Base-by-base conservation (phyloP, 2,888 invertebrate genomes). In the Buathra laborator region DNA sequence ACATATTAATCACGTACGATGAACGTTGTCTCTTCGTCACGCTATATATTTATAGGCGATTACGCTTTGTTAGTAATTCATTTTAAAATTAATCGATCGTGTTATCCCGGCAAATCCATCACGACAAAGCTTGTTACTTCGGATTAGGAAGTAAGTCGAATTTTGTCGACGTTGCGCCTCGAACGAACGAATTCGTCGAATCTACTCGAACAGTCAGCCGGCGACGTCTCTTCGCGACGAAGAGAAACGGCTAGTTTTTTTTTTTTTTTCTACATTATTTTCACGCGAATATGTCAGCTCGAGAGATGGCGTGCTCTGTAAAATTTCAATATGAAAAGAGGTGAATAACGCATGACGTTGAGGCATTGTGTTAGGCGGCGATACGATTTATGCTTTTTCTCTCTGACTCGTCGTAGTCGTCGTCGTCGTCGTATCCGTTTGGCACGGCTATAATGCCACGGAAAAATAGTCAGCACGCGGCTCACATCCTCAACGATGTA, bases 401-500 rank as follows among this genome's bases (percentile, higher is more conserved):
- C 37, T 37, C 7, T 37, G 37, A 37, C 68, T 64, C 56, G 53
- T 53, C 72, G 62, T n/a, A n/a, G n/a, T 64, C 75, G 37, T 37
- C 71, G 53, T 16, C 16, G 62, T 9, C 37, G 37, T 37, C 37
- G 37, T 37, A 37, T 75, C 48, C 62, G 24, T 24, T 48, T 64
- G 29, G 74, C 74, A 37, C 32, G 29, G 46, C 74, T 62, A 46
- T 24, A 44, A 59, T 72, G 62, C 67, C 51, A 68, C n/a, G 24
- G 75, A 77, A 59, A 72, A 76, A 70, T 81, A 90, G 90, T 91
- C 90, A 89, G 91, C 90, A 91, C 91, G 90, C 90, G 87, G 89
- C 89, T 91, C 91, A 89, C 92, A 92, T 91, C 90, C 89, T 90
- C 86, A 79, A 85, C 91, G 91, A 92, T 92, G 90, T 90, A 91